Percentiles rank a stretch among this genome's conserved stretches.
These are phyloP conservation scores for Melanostigma gelatinosum DNA, from an alignment of 2,113 vertebrate genomes.

Conservation along the genomic window DNA sequence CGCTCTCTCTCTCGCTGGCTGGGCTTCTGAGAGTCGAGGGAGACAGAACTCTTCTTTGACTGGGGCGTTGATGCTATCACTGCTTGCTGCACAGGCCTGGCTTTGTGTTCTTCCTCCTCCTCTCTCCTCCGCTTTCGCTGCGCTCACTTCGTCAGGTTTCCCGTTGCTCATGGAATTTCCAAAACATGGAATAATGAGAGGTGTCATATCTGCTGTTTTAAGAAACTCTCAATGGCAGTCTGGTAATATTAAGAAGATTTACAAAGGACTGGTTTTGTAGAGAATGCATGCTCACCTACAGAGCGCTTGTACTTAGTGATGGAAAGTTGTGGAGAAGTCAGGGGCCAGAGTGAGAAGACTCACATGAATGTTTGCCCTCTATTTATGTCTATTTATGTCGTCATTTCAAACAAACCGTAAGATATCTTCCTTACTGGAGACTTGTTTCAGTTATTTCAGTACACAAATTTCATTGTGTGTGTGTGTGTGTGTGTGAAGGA, in stretches of 20 bases:
- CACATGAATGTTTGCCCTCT: conserved; percentile 9
- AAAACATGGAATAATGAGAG: conserved; percentile 61
- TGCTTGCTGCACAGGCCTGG: conserved; percentile 65
- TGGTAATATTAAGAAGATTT: conserved; percentile 18
- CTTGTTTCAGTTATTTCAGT: not conserved
- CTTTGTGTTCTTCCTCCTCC: conserved; percentile 73
- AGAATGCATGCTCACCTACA: conserved; percentile 3
- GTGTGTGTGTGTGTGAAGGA: no score
- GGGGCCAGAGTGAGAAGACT: conserved; percentile 12
- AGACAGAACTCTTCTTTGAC: conserved; percentile 77
- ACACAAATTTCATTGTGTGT: conserved; percentile 1
- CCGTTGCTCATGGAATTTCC: conserved; percentile 55
- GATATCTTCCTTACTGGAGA: conserved; percentile 17
- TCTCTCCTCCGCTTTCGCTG: conserved; percentile 38
- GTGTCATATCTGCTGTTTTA: conserved; percentile 50
- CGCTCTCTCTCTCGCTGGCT: conserved; percentile 55
- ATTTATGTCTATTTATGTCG: conserved; percentile 12
- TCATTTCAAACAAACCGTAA: conserved; percentile 25
- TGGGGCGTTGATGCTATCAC: conserved; percentile 70
- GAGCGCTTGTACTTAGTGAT: conserved; percentile 8
- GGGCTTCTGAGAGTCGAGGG: conserved; percentile 64
- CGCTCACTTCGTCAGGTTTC: conserved; percentile 55
- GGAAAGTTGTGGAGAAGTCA: conserved; percentile 28
- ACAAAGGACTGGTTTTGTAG: conserved; percentile 23
- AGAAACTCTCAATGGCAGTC: conserved; percentile 24